Base-by-base conservation (phyloP, 2,888 invertebrate genomes). In the Cheilosia grossa region DNA sequence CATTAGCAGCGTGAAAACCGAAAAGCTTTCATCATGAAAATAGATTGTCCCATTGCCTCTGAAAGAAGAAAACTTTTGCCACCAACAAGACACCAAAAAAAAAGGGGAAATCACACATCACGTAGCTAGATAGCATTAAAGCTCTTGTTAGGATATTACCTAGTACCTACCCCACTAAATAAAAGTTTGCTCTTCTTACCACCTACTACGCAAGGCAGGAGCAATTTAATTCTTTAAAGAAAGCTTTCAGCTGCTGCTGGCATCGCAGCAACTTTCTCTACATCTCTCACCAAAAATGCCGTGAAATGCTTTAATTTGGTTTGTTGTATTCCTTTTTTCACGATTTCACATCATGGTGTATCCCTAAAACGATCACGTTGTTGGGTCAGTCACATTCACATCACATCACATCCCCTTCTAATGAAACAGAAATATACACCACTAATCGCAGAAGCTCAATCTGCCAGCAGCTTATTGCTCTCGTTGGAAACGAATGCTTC, bases 401-500 rank as follows among this genome's bases (percentile, higher is more conserved):
- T 44, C 54, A 24, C 24, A 24, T 24, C 21, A 21, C 42, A 54
- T 79, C 69, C 75, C 79, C 70, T 21, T 53, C 24, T 21, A 42
- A 44, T 42, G 24, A 30, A 53, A 47, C 21, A 63, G 13, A 54
- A 66, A 72, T 67, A 54, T 53, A 70, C 40, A 19, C 40, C 27
- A 24, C 67, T 77, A 85, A 80, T 75, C 81, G 75, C 66, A 53
- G 70, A 85, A 85, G 85, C 81, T 81, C 81, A 66, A 75, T 77
- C 72, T 51, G 81, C 56, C 27, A 77, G 44, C 67, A 85, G 83
- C 80, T 80, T 82, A 80, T 51, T 74, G 67, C 72, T 72, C 75
- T 75, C 79, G 79, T 70, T 73, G 72, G 58, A 80, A 87, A 72
- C 37, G 78, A 78, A 82, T 78, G 87, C 81, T 88, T 90, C 90